A percentile compares a stretch with the other conserved stretches of the same genome.
Evolutionary conservation across 2,797 vertebrate genomes (phyloP).

Genomic region (Taenioides sp.): DNA sequence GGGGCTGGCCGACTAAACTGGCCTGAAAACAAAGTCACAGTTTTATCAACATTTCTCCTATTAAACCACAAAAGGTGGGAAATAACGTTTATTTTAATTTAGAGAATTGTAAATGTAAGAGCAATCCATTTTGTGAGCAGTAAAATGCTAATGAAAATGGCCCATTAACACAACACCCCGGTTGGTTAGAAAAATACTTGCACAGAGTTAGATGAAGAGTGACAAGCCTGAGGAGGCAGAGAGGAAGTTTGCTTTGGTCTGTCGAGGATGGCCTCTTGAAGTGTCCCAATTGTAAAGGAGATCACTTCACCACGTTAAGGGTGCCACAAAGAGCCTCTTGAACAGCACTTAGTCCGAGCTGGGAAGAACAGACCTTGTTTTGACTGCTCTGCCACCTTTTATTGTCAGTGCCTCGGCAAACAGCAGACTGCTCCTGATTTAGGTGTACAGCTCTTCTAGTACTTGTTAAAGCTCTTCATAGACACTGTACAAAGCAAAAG

Average conservation of each 20-base stretch:
- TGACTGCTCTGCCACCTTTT: constrained; percentile 81
- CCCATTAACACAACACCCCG: neutral
- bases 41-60: constrained; percentile 26
- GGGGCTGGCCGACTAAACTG: constrained; percentile 49
- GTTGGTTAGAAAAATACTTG: constrained; percentile 3
- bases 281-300: constrained; percentile 79
- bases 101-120: neutral
- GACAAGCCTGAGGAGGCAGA: constrained; percentile 45
- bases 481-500: constrained; percentile 22
- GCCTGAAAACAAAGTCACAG: constrained; percentile 39
- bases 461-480: constrained; percentile 25
- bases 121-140: constrained; percentile 11
- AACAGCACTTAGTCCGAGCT: constrained; percentile 73
- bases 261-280: constrained; percentile 81
- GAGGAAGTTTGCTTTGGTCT: constrained; percentile 71
- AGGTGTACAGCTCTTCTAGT: constrained; percentile 34
- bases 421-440: constrained; percentile 58
- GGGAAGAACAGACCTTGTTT: constrained; percentile 78
- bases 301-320: constrained; percentile 83
- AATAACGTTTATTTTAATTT: constrained; percentile 6
- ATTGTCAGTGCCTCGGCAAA: constrained; percentile 72
- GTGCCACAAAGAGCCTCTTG: constrained; percentile 81
- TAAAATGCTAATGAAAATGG: neutral
- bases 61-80: constrained; percentile 20
- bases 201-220: constrained; percentile 38